Evolutionary conservation across 2,113 vertebrate genomes (phyloP).

Genomic region (Diadophis punctatus): DNA sequence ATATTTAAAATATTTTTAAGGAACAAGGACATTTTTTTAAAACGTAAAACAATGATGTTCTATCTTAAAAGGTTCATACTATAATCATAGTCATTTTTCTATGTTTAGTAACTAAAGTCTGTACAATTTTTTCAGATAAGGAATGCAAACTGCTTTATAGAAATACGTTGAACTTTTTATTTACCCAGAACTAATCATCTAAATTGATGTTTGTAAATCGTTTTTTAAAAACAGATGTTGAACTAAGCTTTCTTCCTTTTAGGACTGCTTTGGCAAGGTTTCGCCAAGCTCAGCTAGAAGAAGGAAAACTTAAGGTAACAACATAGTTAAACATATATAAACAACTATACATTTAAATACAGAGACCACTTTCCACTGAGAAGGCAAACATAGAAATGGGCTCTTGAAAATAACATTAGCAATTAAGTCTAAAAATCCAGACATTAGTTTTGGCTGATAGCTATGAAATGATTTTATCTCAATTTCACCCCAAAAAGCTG

Average conservation of each 20-base stretch:
- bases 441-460: background rate
- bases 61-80: background rate
- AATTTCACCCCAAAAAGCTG: background rate
- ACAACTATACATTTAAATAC: background rate
- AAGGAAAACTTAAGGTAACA: slow-evolving; percentile 91
- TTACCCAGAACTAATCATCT: background rate
- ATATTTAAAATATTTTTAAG: background rate
- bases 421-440: background rate
- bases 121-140: background rate
- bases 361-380: background rate
- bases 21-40: background rate
- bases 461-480: background rate
- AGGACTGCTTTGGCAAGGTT: slow-evolving; percentile 98
- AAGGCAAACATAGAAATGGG: background rate
- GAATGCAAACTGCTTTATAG: background rate
- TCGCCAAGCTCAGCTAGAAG: slow-evolving; percentile 93
- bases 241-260: slow-evolving; percentile 25
- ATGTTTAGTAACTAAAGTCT: background rate
- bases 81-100: background rate
- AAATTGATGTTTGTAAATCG: background rate
- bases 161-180: background rate
- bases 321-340: background rate
- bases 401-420: background rate
- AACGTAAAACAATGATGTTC: background rate
- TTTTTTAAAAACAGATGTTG: background rate